These are phyloP conservation scores for Zapus hudsonius DNA, from an alignment of 2,113 vertebrate species.

Conservation along the genomic window DNA sequence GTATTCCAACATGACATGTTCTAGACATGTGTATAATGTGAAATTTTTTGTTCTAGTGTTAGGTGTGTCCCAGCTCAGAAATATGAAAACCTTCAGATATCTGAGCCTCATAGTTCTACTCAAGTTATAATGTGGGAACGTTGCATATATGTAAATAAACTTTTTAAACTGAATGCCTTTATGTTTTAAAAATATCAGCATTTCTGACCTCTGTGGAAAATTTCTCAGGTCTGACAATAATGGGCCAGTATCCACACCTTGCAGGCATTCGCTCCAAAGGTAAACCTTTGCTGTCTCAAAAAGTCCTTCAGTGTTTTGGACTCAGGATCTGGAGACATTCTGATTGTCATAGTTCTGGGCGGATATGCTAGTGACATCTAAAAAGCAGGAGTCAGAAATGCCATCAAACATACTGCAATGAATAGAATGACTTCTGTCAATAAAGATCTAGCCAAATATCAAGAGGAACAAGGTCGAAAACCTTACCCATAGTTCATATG, in stretches of 20 bases:
- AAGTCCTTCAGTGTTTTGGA: not conserved
- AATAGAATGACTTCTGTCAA: not conserved
- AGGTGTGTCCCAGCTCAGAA: not conserved
- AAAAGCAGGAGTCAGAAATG: not conserved
- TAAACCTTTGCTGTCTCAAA: not conserved
- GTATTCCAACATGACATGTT: not conserved
- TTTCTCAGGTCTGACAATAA: not conserved
- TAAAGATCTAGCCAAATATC: not conserved
- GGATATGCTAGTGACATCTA: not conserved
- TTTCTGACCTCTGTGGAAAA: constrained; percentile 33
- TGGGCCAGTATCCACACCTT: not conserved
- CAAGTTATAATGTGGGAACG: not conserved
- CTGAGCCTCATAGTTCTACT: not conserved
- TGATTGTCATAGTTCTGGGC: not conserved
- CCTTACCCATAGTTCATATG: not conserved
- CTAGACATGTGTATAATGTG: not conserved
- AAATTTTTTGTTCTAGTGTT: not conserved
- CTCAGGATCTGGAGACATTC: not conserved
- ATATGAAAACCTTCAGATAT: not conserved
- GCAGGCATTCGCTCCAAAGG: not conserved
- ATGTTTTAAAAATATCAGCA: not conserved
- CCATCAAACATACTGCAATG: not conserved
- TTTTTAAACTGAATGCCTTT: constrained; percentile 23
- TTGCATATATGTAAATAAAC: not conserved
- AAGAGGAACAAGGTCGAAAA: not conserved